Percentiles rank a stretch among this genome's conserved stretches.
Evolutionary conservation across 2,797 vertebrate genomes (phyloP).

Genomic region (Fistularia commersonii): DNA sequence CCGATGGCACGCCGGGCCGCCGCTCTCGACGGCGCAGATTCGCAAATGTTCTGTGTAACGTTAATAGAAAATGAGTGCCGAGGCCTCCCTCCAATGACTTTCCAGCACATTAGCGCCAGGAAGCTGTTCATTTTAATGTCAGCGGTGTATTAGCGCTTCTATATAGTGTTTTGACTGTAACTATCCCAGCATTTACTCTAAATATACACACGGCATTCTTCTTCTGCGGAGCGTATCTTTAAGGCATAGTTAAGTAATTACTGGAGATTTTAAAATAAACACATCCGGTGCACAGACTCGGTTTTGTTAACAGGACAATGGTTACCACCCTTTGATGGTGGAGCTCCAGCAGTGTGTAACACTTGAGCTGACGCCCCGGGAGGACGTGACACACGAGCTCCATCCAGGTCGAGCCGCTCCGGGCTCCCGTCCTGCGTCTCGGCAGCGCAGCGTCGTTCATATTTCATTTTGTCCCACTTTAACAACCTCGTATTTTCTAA

Average conservation of each 20-base stretch:
- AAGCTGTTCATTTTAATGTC: slow-evolving; percentile 70
- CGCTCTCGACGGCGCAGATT: slow-evolving; percentile 40
- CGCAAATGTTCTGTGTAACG: slow-evolving; percentile 63
- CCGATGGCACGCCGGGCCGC: slow-evolving; percentile 37
- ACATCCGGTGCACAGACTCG: slow-evolving; percentile 51
- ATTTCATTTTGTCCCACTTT: slow-evolving; percentile 43
- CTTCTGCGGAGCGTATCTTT: slow-evolving; percentile 58
- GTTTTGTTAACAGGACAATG: slow-evolving; percentile 53
- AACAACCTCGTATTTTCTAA: slow-evolving; percentile 33
- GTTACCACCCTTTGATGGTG: slow-evolving; percentile 51
- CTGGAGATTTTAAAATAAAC: slow-evolving; percentile 70
- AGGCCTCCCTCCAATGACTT: slow-evolving; percentile 58
- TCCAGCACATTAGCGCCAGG: slow-evolving; percentile 71
- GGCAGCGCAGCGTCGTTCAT: slow-evolving; percentile 29
- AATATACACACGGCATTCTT: slow-evolving; percentile 67
- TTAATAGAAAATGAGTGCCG: slow-evolving; percentile 66
- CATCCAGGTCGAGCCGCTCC: slow-evolving; percentile 22
- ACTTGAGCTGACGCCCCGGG: slow-evolving; percentile 41
- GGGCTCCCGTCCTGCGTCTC: slow-evolving; percentile 38
- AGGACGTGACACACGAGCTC: slow-evolving; percentile 45
- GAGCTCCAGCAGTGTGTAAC: slow-evolving; percentile 46
- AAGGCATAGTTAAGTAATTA: slow-evolving; percentile 71
- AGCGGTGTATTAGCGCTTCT: slow-evolving; percentile 59
- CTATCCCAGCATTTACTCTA: slow-evolving; percentile 67
- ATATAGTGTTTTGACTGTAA: slow-evolving; percentile 66